These are phyloP conservation scores for Gyrodactylus bullatarudis DNA, from an alignment of 1,140 invertebrate genomes.

Conservation along the genomic window DNA sequence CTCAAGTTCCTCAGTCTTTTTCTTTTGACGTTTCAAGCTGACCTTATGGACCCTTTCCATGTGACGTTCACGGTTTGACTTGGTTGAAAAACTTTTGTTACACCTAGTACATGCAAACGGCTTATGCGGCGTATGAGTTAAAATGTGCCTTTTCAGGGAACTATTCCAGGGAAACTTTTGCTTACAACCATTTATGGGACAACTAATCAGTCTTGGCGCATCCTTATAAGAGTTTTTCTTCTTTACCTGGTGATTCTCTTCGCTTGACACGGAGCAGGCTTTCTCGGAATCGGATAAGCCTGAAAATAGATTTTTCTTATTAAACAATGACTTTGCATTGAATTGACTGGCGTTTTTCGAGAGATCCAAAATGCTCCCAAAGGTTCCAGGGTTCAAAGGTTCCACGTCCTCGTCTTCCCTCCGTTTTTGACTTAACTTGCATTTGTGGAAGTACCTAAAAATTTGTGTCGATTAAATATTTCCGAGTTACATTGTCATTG, in stretches of 20 bases:
- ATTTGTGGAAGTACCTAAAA: too few species aligned
- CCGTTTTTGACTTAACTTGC: too few species aligned
- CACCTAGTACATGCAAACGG: constrained; percentile 70
- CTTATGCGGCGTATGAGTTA: constrained; percentile 38
- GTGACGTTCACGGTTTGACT: constrained; percentile 77
- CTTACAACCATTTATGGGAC: constrained; percentile 39
- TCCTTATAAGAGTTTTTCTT: constrained; percentile 75
- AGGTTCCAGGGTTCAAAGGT: too few species aligned
- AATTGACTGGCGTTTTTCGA: too few species aligned
- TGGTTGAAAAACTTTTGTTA: constrained; percentile 62
- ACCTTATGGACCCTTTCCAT: constrained; percentile 40
- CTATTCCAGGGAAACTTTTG: constrained; percentile 78
- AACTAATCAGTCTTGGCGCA: constrained; percentile 53
- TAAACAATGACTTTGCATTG: too few species aligned
- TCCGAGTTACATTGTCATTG: too few species aligned
- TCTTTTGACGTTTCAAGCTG: not conserved
- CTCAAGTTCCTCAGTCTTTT: not conserved
- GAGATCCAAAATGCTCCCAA: too few species aligned
- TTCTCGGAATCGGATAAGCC: too few species aligned
- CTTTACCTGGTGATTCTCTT: constrained; percentile 21
- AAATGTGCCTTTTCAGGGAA: constrained; percentile 51
- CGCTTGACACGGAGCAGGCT: not conserved
- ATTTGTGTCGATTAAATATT: too few species aligned
- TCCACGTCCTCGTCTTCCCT: too few species aligned
- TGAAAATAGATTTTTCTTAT: too few species aligned